Conservation (phyloP, 2,797 vertebrate genomes). For the Steatocranus sp. region DNA sequence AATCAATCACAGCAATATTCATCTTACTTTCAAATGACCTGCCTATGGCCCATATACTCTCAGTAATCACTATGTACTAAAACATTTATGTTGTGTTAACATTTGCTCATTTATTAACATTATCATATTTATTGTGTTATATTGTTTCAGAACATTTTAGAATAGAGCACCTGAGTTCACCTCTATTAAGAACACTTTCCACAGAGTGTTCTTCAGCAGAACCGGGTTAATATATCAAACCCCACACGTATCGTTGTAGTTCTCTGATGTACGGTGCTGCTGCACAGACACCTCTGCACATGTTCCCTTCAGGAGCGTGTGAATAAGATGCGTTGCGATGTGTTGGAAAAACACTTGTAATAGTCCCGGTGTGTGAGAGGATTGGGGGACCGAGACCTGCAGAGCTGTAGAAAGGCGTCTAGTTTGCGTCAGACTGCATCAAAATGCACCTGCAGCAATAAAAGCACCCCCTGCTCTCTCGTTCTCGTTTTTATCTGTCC, state of each 20-base stretch:
- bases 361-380: constrained; percentile 34
- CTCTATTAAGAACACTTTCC: not conserved
- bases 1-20: not conserved
- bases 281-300: not conserved
- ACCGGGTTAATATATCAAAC: not conserved
- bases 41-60: not conserved
- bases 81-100: not conserved
- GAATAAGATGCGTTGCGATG: constrained; percentile 26
- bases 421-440: constrained; percentile 26
- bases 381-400: constrained; percentile 9
- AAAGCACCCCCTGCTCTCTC: not conserved
- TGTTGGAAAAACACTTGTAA: constrained; percentile 49
- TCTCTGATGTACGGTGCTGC: not conserved
- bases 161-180: not conserved
- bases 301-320: not conserved
- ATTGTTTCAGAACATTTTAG: not conserved
- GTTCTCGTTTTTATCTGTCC: not conserved
- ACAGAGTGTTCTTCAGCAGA: not conserved
- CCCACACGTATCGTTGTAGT: not conserved
- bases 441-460: constrained; percentile 39
- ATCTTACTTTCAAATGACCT: not conserved
- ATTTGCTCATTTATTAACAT: not conserved
- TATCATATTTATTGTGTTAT: not conserved
- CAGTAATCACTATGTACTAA: not conserved
- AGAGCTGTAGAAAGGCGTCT: constrained; percentile 1